Base-by-base conservation (phyloP, 2,888 invertebrate species). In the Mayetiola destructor region DNA sequence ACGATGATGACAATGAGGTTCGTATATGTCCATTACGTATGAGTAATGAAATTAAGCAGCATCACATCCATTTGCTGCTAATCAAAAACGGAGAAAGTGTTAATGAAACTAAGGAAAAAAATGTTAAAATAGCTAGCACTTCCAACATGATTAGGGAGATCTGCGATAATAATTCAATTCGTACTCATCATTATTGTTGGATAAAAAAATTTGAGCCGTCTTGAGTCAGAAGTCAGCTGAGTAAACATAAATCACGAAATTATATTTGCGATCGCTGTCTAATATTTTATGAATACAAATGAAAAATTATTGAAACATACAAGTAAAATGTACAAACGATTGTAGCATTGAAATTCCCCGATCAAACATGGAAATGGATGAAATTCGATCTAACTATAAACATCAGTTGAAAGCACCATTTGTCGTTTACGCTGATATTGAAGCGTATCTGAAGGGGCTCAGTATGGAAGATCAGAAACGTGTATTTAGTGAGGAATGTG, bases 301-400 rank as follows among this genome's bases (percentile, higher is more conserved):
- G 9, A 27, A 27, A 27, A n/a, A 10, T 27, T 48, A 48, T 14
- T 9, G 5, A 27, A 48, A n/a, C 48, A 48, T 27, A 2, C 3
- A 3, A n/a, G n/a, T 3, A 27, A 14, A 27, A 27, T 48, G 48
- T 20, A 27, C 10, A 20, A 48, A n/a, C n/a, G 48, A 48, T 14
- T 48, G 48, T 27, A 14, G 18, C 3, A 48, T 48, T 48, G n/a
- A 48, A 48, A 48, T 48, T 23, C 48, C 27, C 10, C n/a, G 29
- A 27, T 27, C 20, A 48, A 27, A 48, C 18, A 39, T 18, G 3
- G 18, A 39, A 39, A 27, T 27, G 27, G 27, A 14, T 48, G 3
- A n/a, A 48, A 48, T 48, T 48, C 27, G n/a, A n/a, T n/a, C n/a
- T 3, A 27, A 48, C n/a, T 48, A 48, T 48, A 27, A 48, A 48